Percentiles rank a stretch among this genome's conserved stretches.
phyloP scores from a whole-genome alignment of 2,888 invertebrate genomes.

The Drosophila mercatorum region DNA sequence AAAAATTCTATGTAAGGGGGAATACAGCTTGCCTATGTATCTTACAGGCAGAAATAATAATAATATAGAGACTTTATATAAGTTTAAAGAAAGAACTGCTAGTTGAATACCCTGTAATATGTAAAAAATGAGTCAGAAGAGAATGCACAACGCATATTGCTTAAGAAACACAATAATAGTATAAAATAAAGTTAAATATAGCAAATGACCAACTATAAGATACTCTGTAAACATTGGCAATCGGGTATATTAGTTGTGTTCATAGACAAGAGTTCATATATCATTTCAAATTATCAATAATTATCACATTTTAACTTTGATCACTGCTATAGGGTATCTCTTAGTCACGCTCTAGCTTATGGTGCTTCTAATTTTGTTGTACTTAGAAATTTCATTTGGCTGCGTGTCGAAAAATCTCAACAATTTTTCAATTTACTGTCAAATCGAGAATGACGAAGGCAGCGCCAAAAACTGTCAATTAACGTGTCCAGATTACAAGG shows the following conservation, averaged over 20 bases:
- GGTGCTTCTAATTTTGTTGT: constrained; percentile 10
- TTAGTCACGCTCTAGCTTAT: background rate
- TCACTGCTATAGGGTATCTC: background rate
- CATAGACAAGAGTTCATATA: background rate
- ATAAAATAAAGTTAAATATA: too few relatives aligned
- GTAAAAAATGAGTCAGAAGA: background rate
- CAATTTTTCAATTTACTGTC: constrained; percentile 79
- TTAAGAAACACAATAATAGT: too few relatives aligned
- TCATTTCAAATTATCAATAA: background rate
- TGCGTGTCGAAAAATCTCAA: constrained; percentile 59
- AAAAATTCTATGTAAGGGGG: too few relatives aligned
- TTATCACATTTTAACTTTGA: too few relatives aligned
- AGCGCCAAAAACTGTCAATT: constrained; percentile 71
- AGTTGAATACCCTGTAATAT: background rate
- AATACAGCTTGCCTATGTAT: too few relatives aligned
- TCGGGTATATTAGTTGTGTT: background rate
- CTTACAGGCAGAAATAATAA: background rate
- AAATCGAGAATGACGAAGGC: constrained; percentile 37
- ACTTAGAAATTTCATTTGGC: constrained; percentile 52
- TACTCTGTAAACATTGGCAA: background rate
- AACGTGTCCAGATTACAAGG: constrained; percentile 53
- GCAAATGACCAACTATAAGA: too few relatives aligned
- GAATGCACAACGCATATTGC: background rate
- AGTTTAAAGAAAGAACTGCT: too few relatives aligned
- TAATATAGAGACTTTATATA: too few relatives aligned